Conservation (phyloP, 2,113 vertebrate species). For the Terrapene triunguis region DNA sequence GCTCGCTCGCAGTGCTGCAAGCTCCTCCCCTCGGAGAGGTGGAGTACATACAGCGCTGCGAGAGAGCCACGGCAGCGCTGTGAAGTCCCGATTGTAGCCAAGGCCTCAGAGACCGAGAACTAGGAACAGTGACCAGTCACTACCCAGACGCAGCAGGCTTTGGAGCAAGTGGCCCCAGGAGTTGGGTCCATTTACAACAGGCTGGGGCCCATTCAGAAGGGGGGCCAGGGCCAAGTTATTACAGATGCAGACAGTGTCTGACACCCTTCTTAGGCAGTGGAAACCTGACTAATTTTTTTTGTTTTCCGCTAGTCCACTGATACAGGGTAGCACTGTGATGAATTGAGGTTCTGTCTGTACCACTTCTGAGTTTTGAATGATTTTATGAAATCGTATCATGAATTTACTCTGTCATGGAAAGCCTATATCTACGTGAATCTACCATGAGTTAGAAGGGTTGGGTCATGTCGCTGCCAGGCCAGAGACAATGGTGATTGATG, state of each 20-base stretch:
- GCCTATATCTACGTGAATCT: neutral
- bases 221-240: neutral
- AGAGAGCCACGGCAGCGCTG: no score
- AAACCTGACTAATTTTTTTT: neutral
- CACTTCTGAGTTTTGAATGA: neutral
- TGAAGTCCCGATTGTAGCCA: no score
- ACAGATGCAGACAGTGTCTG: neutral
- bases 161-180: neutral
- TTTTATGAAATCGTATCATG: neutral
- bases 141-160: neutral
- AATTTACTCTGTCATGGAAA: neutral
- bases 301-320: fast-evolving
- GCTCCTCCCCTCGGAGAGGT: no score
- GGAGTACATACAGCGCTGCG: no score
- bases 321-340: neutral
- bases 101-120: neutral
- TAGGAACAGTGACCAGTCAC: neutral
- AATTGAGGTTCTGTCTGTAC: neutral
- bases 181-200: neutral
- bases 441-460: neutral
- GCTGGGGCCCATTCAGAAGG: neutral
- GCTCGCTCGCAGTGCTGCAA: no score
- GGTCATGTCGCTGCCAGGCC: no score
- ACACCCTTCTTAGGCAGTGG: no score
- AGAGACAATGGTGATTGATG: no score